Evolutionary conservation across 2,113 vertebrate genomes (phyloP).

Genomic region (Mellivora capensis): DNA sequence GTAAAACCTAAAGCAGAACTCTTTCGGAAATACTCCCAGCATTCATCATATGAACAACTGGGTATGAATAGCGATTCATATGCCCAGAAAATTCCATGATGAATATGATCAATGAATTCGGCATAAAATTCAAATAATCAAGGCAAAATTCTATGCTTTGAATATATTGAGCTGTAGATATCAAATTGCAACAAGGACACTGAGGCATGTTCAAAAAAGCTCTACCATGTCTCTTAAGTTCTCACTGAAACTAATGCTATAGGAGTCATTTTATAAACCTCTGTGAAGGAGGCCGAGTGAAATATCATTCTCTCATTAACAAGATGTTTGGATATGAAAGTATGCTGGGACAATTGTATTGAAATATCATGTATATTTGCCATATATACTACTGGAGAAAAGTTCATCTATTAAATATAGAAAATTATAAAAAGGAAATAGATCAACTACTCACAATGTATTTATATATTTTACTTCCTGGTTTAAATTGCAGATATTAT

Average conservation of each 20-base stretch:
- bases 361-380: background rate
- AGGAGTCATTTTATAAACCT: background rate
- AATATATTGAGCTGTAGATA: background rate
- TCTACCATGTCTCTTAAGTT: background rate
- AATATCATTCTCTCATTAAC: background rate
- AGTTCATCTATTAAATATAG: background rate
- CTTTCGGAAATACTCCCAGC: background rate
- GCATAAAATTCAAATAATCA: background rate
- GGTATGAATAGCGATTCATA: background rate
- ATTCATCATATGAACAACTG: background rate
- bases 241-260: background rate
- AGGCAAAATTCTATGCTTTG: background rate
- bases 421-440: background rate
- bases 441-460: background rate
- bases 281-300: background rate
- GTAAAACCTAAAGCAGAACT: background rate
- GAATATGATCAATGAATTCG: background rate
- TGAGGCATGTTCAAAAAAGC: background rate
- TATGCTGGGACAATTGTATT: background rate
- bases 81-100: background rate
- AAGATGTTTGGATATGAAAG: background rate
- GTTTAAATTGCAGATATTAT: background rate
- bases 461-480: background rate
- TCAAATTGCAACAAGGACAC: background rate
- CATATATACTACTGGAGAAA: background rate